phyloP scores from a whole-genome alignment of 2,797 vertebrate species.

The Anomalospiza imberbis region DNA sequence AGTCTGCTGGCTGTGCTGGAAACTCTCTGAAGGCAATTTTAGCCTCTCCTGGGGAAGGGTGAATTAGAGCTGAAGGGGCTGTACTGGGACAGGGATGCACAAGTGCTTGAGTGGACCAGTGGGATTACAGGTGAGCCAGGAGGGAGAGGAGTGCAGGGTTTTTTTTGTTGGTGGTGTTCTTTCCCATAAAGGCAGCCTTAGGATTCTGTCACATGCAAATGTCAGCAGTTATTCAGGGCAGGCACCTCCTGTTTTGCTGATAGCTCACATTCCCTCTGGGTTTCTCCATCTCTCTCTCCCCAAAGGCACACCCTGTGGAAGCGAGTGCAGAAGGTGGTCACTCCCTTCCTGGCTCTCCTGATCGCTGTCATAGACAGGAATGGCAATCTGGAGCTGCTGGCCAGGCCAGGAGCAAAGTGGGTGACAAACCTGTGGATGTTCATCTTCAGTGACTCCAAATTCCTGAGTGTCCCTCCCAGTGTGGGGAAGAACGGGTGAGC shows the following conservation, averaged over 20 bases:
- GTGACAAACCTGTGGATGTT: constrained; percentile 88
- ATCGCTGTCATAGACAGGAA: constrained; percentile 87
- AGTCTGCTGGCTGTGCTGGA: neutral
- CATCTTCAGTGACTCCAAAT: constrained; percentile 82
- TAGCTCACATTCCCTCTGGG: neutral
- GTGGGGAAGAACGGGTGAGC: constrained; percentile 74
- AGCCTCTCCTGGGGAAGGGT: neutral
- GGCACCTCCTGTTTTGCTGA: neutral
- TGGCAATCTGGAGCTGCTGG: constrained; percentile 87
- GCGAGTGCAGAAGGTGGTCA: constrained; percentile 83
- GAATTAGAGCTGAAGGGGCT: neutral
- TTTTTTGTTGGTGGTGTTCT: neutral
- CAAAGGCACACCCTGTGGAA: constrained; percentile 91
- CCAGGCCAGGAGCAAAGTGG: constrained; percentile 60
- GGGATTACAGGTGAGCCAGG: neutral
- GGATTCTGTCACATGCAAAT: neutral
- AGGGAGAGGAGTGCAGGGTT: neutral
- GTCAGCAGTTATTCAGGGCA: neutral
- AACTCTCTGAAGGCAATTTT: neutral
- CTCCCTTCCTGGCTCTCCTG: constrained; percentile 87
- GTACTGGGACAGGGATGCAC: neutral
- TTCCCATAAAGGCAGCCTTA: neutral
- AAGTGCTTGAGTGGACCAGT: neutral
- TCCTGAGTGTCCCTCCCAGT: constrained; percentile 79
- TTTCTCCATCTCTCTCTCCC: neutral